A percentile compares a stretch with the other conserved stretches of the same genome.
Conservation (phyloP, 1,140 invertebrate genomes). For the Arctopsyche grandis region DNA sequence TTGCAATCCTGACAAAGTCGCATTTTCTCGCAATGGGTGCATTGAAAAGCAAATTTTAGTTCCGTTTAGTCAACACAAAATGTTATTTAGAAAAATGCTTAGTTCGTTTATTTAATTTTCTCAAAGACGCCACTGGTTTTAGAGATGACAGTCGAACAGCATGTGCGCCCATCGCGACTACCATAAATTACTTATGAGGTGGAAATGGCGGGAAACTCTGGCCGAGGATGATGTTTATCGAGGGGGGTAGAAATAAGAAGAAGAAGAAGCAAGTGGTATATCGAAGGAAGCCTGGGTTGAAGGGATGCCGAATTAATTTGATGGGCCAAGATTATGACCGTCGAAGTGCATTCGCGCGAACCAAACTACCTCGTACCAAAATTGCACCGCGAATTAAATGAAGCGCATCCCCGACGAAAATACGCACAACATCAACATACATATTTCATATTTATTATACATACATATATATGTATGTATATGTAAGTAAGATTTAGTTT, state of each 20-base stretch:
- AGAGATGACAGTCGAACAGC: conserved; percentile 11
- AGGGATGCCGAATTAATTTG: conserved; percentile 47
- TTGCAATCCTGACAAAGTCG: no score
- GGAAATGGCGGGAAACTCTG: conserved; percentile 43
- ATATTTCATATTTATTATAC: not conserved
- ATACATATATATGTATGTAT: no score
- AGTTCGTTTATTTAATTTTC: not conserved
- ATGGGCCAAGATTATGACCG: conserved; percentile 47
- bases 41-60: no score
- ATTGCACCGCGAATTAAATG: conserved; percentile 16
- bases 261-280: not conserved
- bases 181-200: conserved; percentile 55
- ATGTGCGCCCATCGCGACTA: conserved; percentile 19
- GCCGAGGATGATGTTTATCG: conserved; percentile 47
- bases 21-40: no score
- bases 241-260: not conserved
- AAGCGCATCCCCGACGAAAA: not conserved
- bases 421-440: not conserved
- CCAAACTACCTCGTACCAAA: not conserved
- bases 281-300: not conserved
- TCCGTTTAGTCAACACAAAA: no score
- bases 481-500: no score
- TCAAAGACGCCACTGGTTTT: not conserved
- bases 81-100: no score
- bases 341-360: not conserved